Base-by-base conservation (phyloP, 2,113 vertebrate genomes). In the Oncorhynchus masou region DNA sequence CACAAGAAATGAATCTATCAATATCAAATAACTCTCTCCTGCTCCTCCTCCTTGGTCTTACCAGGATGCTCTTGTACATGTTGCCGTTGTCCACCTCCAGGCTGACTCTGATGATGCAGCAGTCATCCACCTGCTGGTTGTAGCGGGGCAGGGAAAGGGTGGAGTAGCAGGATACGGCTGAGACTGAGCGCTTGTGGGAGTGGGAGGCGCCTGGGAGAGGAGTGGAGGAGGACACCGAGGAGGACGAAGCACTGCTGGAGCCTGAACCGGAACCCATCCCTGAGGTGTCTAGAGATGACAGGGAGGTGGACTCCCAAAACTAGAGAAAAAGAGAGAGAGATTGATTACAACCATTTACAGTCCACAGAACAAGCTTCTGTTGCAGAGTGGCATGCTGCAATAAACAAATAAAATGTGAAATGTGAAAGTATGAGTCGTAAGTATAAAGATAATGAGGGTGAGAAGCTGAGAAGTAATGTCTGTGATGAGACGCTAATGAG, bases 31-130 rank as follows among this genome's bases (percentile, higher is more conserved):
- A 45, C 39, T 45, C 39, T 9, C 39, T 45, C 12, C 66, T 60
- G 15, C 39, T 45, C 39, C 39, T 34, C 1, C 12, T 34, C 13
- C 1, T 73, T 12, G 13, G 15, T 0, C 94, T 94, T 71, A 97
- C 95, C 95, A 96, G 92, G 81, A 96, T 95, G 91, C 98, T 99
- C 92, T 99, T 99, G 94, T 99, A 98, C 97, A 99, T 95, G 93
- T 99, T 99, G 5, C 98, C 97, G 0, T 99, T 99, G 92, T 99
- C 97, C 90, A 98, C 96, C 4, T 98, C 98, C 82, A 94, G 85
- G 78, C 96, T 98, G 93, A 99, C 96, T 2, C 97, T 87, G 91
- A 99, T 96, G 94, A 99, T 97, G 92, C 97, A 97, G 92, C 97
- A 99, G 92, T 97, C 95, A 15, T 98, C 97, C 74, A 97, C 95